Evolutionary conservation across 2,113 vertebrate genomes (phyloP), one percentile per base, ranked within the genome.

Genomic region (Rafetus swinhoei): DNA sequence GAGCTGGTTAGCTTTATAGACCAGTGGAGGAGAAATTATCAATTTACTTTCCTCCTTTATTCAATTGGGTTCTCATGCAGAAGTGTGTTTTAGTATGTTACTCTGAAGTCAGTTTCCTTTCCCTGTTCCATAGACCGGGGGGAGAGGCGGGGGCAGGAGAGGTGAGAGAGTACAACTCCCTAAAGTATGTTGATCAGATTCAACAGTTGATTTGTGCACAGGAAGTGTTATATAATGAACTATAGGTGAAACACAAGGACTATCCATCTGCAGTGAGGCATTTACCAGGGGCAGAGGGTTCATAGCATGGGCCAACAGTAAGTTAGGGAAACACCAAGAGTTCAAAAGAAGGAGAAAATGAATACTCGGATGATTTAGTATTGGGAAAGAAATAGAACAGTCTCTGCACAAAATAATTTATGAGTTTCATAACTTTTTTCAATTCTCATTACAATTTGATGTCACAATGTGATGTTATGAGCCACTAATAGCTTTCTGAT

Each of bases 261-360:
- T 2, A 8, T 81, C 35, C 3, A 39, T 4, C 22, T 12, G 15
- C 29, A 53, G 15, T 9, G 57, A 27, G 14, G 35, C 22, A 45
- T 76, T 76, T 76, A 45, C 35, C 35, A 13, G 35, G 0, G 1
- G 39, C n/a, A 55, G 14, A 5, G 39, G 55, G 4, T 0, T 80
- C 52, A 0, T 50, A 8, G 7, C 5, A n/a, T 5, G 32, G 9
- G 57, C 39, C 72, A 55, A 39, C 55, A 32, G n/a, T 15, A 2
- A 45, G 5, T 16, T 6, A 2, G 3, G 4, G 39, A 3, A 0
- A 0, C 0, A 13, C 27, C 6, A 54, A 59, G 24, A 6, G 56
- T 1, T 54, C 0, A 0, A 27, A 5, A 35, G 19, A 24, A 69
- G 14, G 24, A n/a, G 24, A 22, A 59, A 35, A 14, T 9, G 3